phyloP scores from a whole-genome alignment of 2,888 invertebrate species.

The Teinopalpus imperialis region DNA sequence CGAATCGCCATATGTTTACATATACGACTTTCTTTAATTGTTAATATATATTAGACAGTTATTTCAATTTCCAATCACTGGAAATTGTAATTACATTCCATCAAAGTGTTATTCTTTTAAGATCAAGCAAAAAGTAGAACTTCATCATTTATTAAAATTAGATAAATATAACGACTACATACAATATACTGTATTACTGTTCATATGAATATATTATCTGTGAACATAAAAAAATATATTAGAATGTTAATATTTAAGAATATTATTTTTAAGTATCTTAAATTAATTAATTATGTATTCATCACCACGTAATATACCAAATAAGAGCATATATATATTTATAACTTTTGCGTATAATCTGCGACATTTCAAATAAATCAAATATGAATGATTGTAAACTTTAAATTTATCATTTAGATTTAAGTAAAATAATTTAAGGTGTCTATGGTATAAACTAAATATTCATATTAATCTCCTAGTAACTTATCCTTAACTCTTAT shows the following conservation, averaged over 20 bases:
- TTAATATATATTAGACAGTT: conserved; percentile 9
- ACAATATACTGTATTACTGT: too few species aligned
- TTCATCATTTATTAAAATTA: too few species aligned
- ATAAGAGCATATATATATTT: conserved; percentile 5
- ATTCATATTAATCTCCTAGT: neutral
- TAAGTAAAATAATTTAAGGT: neutral
- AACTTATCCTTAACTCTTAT: neutral
- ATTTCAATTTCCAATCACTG: too few species aligned
- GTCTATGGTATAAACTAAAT: too few species aligned
- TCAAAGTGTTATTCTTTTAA: too few species aligned
- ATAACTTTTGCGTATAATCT: neutral
- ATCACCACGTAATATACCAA: too few species aligned
- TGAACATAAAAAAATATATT: neutral
- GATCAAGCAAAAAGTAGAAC: too few species aligned
- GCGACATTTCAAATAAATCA: conserved; percentile 25
- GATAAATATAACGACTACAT: too few species aligned
- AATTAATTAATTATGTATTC: neutral
- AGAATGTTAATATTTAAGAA: neutral
- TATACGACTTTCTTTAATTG: too few species aligned
- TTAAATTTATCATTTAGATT: neutral
- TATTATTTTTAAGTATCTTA: neutral
- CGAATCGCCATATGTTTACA: too few species aligned
- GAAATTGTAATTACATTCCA: too few species aligned
- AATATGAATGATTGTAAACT: conserved; percentile 34
- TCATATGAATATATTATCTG: conserved; percentile 8